A percentile compares a stretch with the other conserved stretches of the same genome.
Evolutionary conservation across 2,113 vertebrate species (phyloP).

Genomic region (Cnemophilus loriae): DNA sequence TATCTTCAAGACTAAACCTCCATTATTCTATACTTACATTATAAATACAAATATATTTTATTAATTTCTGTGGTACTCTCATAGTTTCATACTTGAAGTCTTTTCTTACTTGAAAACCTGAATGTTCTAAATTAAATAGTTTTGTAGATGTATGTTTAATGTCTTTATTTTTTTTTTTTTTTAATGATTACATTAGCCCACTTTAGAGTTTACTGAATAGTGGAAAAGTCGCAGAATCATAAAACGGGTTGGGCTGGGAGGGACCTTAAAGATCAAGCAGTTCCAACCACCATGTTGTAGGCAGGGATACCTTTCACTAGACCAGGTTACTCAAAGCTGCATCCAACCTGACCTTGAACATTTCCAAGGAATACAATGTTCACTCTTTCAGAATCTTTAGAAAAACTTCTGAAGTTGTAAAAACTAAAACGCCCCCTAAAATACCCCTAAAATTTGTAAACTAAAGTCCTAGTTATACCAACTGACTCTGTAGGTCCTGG

Average conservation of each 20-base stretch:
- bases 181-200: neutral
- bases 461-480: neutral
- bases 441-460: accelerated
- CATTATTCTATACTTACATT: neutral
- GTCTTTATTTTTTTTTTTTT: neutral
- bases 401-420: neutral
- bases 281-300: neutral
- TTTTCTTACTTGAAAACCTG: neutral
- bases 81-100: neutral
- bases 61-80: neutral
- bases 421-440: neutral
- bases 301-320: neutral
- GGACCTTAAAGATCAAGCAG: neutral
- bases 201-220: neutral
- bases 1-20: neutral
- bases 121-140: neutral
- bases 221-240: neutral
- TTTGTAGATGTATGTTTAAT: neutral
- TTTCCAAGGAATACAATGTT: neutral
- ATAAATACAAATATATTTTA: neutral
- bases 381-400: neutral
- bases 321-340: neutral
- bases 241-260: neutral
- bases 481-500: neutral
- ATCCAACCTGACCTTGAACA: neutral